Evolutionary conservation across 1,140 invertebrate genomes (phyloP).

Genomic region (Bathynomus jamesi): DNA sequence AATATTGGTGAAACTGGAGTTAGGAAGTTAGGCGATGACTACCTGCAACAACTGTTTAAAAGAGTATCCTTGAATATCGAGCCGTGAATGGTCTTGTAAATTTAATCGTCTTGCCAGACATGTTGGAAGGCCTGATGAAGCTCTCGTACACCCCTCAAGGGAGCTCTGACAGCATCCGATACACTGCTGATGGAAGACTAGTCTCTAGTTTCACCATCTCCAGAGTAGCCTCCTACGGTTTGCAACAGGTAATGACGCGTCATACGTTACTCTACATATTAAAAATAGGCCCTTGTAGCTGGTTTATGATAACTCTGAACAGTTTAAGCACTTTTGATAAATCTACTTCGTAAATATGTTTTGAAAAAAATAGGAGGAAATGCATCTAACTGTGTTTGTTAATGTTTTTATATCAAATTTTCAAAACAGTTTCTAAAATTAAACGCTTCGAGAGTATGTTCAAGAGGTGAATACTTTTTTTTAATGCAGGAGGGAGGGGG

Average conservation of each 20-base stretch:
- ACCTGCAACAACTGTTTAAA: background rate
- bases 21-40: background rate
- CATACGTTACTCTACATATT: too few species aligned
- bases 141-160: slow-evolving; percentile 18
- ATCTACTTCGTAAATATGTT: too few species aligned
- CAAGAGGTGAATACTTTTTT: too few species aligned
- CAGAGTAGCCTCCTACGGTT: background rate
- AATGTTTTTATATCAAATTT: too few species aligned
- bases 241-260: slow-evolving; percentile 18
- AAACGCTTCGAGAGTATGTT: too few species aligned
- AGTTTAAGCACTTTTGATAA: too few species aligned
- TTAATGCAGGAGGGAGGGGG: too few species aligned
- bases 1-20: background rate
- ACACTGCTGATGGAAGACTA: slow-evolving; percentile 24
- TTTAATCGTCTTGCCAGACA: slow-evolving; percentile 7
- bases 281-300: too few species aligned
- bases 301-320: too few species aligned
- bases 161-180: slow-evolving; percentile 19
- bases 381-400: too few species aligned
- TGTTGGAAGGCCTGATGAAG: slow-evolving; percentile 20
- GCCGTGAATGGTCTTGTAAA: background rate
- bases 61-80: background rate
- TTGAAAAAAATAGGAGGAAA: too few species aligned
- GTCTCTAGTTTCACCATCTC: slow-evolving; percentile 20
- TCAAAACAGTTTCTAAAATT: too few species aligned